Conservation (phyloP, 2,113 vertebrate species). For the Passer montanus region DNA sequence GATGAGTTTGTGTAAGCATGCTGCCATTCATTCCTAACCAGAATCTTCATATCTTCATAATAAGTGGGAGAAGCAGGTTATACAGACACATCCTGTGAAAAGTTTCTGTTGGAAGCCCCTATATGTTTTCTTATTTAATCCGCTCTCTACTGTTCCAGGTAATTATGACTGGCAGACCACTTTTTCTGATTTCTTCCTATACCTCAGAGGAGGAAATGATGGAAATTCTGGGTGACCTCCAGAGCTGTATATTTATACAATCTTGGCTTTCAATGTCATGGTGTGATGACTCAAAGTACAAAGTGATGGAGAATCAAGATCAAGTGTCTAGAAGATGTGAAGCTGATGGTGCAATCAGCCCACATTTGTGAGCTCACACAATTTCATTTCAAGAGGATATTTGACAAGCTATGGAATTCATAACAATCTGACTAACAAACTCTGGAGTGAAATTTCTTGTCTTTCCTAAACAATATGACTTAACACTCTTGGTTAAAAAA, state of each 20-base stretch:
- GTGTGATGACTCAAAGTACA: not conserved
- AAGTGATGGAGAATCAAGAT: not conserved
- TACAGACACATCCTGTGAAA: not conserved
- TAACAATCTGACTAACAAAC: not conserved
- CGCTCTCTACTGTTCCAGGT: not conserved
- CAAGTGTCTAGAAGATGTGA: not conserved
- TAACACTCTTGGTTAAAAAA: not conserved
- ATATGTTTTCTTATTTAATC: not conserved
- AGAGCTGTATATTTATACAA: not conserved
- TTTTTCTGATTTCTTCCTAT: not conserved
- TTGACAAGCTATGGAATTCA: not conserved
- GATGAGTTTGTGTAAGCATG: not conserved
- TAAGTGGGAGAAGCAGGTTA: not conserved
- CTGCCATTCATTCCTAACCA: not conserved
- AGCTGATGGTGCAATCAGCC: not conserved
- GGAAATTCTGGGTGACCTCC: not conserved
- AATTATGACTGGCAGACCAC: not conserved
- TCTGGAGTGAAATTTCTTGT: not conserved
- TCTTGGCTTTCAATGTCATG: not conserved
- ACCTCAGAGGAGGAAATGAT: not conserved
- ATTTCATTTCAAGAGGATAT: not conserved
- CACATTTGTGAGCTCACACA: not conserved
- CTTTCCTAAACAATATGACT: constrained; percentile 4
- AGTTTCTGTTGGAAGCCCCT: not conserved
- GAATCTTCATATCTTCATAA: not conserved